Percentiles rank a stretch among this genome's conserved stretches.
Conservation (phyloP, 2,888 invertebrate species). For the Meiosimyza platycephala region DNA sequence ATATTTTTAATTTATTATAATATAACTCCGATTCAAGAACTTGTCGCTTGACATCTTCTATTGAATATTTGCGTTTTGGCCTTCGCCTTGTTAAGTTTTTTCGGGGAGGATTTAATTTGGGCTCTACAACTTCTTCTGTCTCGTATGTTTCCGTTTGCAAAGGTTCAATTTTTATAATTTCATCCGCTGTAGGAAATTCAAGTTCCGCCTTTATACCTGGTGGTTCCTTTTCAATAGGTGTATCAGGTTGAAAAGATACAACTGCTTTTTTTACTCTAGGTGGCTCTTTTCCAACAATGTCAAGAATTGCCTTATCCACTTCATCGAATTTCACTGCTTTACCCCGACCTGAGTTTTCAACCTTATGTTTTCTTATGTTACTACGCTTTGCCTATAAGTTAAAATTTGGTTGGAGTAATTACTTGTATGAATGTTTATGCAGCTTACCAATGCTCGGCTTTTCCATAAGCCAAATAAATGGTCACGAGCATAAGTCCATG, state of each 20-base stretch:
- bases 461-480: constrained; percentile 37
- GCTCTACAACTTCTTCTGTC: no score
- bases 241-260: background rate
- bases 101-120: no score
- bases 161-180: background rate
- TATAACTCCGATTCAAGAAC: background rate
- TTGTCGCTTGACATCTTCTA: background rate
- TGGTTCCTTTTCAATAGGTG: background rate
- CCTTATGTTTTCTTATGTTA: constrained; percentile 12
- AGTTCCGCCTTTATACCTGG: background rate
- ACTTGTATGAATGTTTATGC: no score
- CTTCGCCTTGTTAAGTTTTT: background rate
- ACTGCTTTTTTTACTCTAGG: background rate
- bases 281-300: constrained; percentile 21
- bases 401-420: no score
- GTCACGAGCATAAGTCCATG: constrained; percentile 36
- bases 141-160: no score
- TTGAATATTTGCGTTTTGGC: background rate
- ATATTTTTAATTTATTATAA: constrained; percentile 1
- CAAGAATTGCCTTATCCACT: constrained; percentile 29
- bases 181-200: background rate
- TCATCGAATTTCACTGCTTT: constrained; percentile 10
- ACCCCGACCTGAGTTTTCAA: background rate
- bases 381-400: constrained; percentile 26
- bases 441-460: constrained; percentile 35